Evolutionary conservation across 2,113 vertebrate species (phyloP), one percentile per base, ranked within the genome.

Genomic region (Cebus imitator): DNA sequence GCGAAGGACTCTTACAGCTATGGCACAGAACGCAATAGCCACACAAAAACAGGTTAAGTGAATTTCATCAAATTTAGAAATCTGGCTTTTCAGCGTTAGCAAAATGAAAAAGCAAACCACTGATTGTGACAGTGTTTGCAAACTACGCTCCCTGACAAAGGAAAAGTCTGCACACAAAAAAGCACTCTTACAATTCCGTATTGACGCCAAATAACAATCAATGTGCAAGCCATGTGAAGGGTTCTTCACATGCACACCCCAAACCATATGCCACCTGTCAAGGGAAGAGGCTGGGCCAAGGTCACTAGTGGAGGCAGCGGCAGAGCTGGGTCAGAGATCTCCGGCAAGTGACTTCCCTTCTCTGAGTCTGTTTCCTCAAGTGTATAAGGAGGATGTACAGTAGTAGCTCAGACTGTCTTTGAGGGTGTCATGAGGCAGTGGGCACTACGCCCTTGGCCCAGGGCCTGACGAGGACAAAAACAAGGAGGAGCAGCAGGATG

Each of bases 281-380:
- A 87, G 55, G 50, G 40, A 78, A 68, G 79, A 64, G 30, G 3
- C 32, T 58, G 32, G 16, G 32, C 50, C 48, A 16, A 14, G 35
- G 52, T 61, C 73, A 72, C 35, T 78, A 92, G 72, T 57, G 32
- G 73, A 45, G 78, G 21, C 2, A 40, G 37, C 73, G 52, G 48
- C 57, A 68, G 50, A 84, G 25, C n/a, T 64, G 32, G 21, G 3
- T 76, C 43, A 93, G 89, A 93, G 85, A 93, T 58, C 57, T 90
- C 68, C 78, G 79, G 35, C 30, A 89, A 64, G 40, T 68, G 43
- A 17, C 61, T 89, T 96, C 79, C 68, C 50, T 95, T 58, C 25
- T 89, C 82, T n/a, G 68, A 86, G 18, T 80, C 45, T 72, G 16
- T 92, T 80, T 93, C 81, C n/a, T 89, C 66, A 78, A 10, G 8